Base-by-base conservation (phyloP, 2,888 invertebrate genomes). In the Liodrosophila aerea region DNA sequence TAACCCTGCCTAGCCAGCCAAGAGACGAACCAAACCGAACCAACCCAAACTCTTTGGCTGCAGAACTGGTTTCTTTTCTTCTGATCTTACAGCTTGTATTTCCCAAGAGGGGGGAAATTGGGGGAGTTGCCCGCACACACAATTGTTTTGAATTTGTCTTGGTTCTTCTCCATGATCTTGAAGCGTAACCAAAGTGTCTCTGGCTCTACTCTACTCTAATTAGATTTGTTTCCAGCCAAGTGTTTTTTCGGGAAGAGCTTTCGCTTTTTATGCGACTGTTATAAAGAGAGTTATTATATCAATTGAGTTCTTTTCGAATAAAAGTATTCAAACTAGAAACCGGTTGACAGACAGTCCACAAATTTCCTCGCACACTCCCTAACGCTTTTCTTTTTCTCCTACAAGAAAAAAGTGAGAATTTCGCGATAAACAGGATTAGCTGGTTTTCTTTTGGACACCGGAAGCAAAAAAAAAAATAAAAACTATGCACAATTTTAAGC, bases 371-470 rank as follows among this genome's bases (percentile, higher is more conserved):
- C 36, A 40, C 45, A 13, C 34, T 37, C 37, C 15, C 53, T 33
- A 45, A 40, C 39, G 45, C 37, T 52, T 16, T 75, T 74, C 58
- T 70, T 49, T 43, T 51, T 37, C 39, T 31, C 56, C 52, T 63
- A 57, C 47, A 41, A 57, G 76, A 65, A 62, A 78, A 85, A 85
- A 85, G 87, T 86, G 87, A 85, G 87, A 85, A 85, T 81, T 87
- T 86, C 70, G 66, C 13, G 45, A 27, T 44, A 61, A 85, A 87
- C 84, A 84, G 85, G 84, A 84, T 64, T 54, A 64, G 63, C 87
- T 71, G 65, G 87, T 84, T 87, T 66, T 63, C n/a, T n/a, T n/a
- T 64, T 15, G 54, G 34, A 54, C 44, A 52, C 66, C 66, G 67
- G 72, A 67, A 67, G 56, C 37, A 34, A 29, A 37, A 53, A 63